Evolutionary conservation across 2,888 invertebrate genomes (phyloP), one percentile per base, ranked within the genome.

Genomic region (Agriopis leucophaearia): DNA sequence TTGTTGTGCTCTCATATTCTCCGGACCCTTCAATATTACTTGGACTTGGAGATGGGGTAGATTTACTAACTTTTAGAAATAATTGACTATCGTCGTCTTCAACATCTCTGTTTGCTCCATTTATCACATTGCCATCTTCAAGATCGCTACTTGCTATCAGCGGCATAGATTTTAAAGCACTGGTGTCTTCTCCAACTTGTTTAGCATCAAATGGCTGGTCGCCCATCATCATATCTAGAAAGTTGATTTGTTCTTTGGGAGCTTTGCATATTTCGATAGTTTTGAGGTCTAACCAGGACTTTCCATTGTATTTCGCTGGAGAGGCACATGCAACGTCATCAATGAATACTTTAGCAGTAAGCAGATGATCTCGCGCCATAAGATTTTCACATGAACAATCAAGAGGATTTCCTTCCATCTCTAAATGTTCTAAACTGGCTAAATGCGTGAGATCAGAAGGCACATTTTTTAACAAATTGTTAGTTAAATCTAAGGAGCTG

Each of bases 331-430:
- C 86, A 0, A 95, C 92, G 74, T 88, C 86, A 81, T 95, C 94
- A 76, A 95, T 95, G 63, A 91, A 92, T 16, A 95, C 92, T 67
- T 94, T 91, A 68, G 91, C 91, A 70, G 92, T 85, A 56, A 95
- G 81, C 74, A 97, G 85, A 75, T 93, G 92, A 79, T 96, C 95
- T 72, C 96, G 94, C 56, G 95, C 92, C 72, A 94, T 90, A 66
- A 97, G 86, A 66, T 96, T 96, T 71, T 95, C 94, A 81, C 97
- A 97, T 38, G 96, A 95, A 86, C 97, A 97, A 76, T 95, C 92
- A 8, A 97, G 89, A 45, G 95, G 95, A 83, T 97, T 97, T 52
- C 95, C 95, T 58, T 95, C 93, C 67, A 97, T 80, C 82, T 96
- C 95, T 67, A 97, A 88, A 76, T 95, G 94, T 81, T 95, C 95